Conservation (phyloP, 64 coral and sea anemone genomes). For the Acropora yongei region DNA sequence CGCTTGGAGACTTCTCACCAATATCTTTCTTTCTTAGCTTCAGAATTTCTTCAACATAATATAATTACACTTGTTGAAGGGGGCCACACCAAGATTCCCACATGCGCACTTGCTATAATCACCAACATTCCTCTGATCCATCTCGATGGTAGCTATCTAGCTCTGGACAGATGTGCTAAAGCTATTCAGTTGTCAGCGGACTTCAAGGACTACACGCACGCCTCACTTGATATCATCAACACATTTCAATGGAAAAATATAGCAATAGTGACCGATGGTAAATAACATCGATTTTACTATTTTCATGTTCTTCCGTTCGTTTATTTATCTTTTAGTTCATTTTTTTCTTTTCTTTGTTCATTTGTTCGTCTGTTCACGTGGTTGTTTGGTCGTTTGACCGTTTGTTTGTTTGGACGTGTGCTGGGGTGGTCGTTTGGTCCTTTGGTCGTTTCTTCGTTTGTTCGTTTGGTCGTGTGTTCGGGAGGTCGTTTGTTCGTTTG, state of each 20-base stretch:
- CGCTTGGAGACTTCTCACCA: background rate
- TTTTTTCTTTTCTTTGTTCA: too few species aligned
- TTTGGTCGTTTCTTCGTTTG: too few species aligned
- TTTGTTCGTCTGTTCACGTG: too few species aligned
- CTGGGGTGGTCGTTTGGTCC: too few species aligned
- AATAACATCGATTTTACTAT: background rate
- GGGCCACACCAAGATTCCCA: background rate
- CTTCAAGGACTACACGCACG: slow-evolving; percentile 32
- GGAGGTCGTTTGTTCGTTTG: too few species aligned
- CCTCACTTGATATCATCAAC: slow-evolving; percentile 18
- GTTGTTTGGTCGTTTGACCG: too few species aligned
- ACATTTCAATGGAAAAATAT: slow-evolving; percentile 12
- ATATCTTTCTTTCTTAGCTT: background rate
- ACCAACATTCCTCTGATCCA: slow-evolving; percentile 36
- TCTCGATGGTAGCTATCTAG: background rate
- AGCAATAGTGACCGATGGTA: slow-evolving; percentile 28
- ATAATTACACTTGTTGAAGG: background rate
- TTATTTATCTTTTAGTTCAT: too few species aligned
- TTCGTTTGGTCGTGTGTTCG: too few species aligned
- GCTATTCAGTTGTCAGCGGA: slow-evolving; percentile 17
- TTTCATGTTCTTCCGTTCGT: too few species aligned
- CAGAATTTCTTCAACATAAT: background rate
- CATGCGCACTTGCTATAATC: slow-evolving; percentile 22
- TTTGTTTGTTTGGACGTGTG: too few species aligned
- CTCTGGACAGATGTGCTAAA: background rate